These are phyloP conservation scores for Calliopsis andreniformis DNA, from an alignment of 1,140 invertebrate species.

Conservation along the genomic window DNA sequence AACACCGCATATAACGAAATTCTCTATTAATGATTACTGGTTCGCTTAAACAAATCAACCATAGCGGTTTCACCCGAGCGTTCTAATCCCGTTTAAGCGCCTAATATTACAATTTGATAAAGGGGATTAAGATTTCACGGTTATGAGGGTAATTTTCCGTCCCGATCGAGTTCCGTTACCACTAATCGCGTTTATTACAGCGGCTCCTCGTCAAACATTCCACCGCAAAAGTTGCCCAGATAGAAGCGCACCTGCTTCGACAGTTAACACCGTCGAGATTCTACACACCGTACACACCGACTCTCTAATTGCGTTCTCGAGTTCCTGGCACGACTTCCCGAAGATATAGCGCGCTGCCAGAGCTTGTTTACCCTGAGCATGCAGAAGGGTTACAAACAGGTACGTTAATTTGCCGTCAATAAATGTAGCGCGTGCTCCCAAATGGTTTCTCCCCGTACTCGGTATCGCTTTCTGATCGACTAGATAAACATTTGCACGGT, in stretches of 20 bases:
- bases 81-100: neutral
- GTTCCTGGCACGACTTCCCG: slow-evolving; percentile 63
- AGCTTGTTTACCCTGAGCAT: slow-evolving; percentile 56
- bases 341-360: slow-evolving; percentile 53
- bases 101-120: neutral
- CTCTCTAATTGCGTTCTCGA: slow-evolving; percentile 70
- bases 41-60: neutral
- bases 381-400: slow-evolving; percentile 40
- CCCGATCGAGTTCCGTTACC: slow-evolving; percentile 5
- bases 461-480: slow-evolving; percentile 49
- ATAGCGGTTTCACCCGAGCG: neutral
- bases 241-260: slow-evolving; percentile 61
- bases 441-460: slow-evolving; percentile 49
- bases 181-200: slow-evolving; percentile 36
- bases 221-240: slow-evolving; percentile 32
- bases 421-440: slow-evolving; percentile 56
- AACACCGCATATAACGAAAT: neutral
- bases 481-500: slow-evolving; percentile 54
- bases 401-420: slow-evolving; percentile 57
- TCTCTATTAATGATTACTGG: neutral
- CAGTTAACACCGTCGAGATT: slow-evolving; percentile 60
- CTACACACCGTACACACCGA: slow-evolving; percentile 56
- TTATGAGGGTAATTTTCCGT: neutral
- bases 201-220: slow-evolving; percentile 47
- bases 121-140: slow-evolving; percentile 8